Conservation (phyloP, 2,888 invertebrate genomes). For the Drosophila parthenogenetica region DNA sequence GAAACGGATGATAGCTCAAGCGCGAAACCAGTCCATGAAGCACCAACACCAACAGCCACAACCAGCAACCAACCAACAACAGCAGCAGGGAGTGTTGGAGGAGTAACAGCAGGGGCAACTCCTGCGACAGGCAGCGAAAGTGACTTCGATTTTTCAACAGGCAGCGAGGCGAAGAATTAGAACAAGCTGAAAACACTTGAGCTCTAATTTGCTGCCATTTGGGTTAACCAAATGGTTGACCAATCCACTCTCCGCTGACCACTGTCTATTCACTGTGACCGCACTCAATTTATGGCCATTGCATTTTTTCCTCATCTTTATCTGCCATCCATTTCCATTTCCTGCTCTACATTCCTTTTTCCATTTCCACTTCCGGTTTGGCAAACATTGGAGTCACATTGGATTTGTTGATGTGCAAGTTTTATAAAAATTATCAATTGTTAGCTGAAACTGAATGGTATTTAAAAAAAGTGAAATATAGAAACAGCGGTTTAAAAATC, state of each 20-base stretch:
- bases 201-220: slow-evolving; percentile 79
- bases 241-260: slow-evolving; percentile 11
- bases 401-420: slow-evolving; percentile 1
- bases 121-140: slow-evolving; percentile 80
- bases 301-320: slow-evolving; percentile 13
- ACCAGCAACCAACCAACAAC: slow-evolving; percentile 13
- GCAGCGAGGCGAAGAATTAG: slow-evolving; percentile 80
- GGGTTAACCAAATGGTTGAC: slow-evolving; percentile 65
- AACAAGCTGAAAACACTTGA: slow-evolving; percentile 66
- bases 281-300: slow-evolving; percentile 65
- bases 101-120: slow-evolving; percentile 17
- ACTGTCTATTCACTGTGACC: slow-evolving; percentile 59
- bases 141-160: slow-evolving; percentile 85
- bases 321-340: neutral
- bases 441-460: slow-evolving; percentile 1
- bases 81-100: slow-evolving; percentile 31
- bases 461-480: neutral
- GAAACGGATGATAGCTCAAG: slow-evolving; percentile 84
- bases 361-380: neutral
- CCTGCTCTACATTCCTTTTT: neutral
- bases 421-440: slow-evolving; percentile 4
- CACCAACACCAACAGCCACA: slow-evolving; percentile 39
- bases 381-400: neutral
- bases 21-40: slow-evolving; percentile 66
- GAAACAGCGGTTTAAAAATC: too few species aligned